Percentiles rank a stretch among this genome's conserved stretches.
These are phyloP conservation scores for Anas flavirostris DNA, from an alignment of 2,797 vertebrate species.

Conservation along the genomic window DNA sequence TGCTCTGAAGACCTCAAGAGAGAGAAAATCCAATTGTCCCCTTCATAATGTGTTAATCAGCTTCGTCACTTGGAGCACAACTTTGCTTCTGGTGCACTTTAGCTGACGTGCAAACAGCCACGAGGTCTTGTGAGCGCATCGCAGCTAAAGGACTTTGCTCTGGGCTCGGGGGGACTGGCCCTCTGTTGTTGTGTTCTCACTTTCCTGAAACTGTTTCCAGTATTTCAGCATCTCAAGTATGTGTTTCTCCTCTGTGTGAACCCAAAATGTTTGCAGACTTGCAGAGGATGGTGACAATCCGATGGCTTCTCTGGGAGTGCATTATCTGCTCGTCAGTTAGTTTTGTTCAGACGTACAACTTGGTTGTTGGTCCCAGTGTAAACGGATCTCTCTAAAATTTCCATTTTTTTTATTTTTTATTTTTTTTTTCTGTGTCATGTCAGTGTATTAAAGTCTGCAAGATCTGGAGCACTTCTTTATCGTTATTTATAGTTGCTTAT, in stretches of 20 bases:
- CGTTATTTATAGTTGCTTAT: conserved; percentile 4
- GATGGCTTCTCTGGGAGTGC: neutral
- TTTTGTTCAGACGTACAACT: neutral
- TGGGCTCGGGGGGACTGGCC: neutral
- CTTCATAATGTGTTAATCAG: conserved; percentile 26
- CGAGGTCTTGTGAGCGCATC: neutral
- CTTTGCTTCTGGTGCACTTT: neutral
- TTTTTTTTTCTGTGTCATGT: neutral
- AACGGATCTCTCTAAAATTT: neutral
- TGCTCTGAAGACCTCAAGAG: conserved; percentile 9
- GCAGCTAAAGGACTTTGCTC: neutral
- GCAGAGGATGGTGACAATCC: neutral
- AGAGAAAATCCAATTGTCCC: conserved; percentile 44
- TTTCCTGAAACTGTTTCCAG: neutral
- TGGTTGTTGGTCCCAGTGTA: neutral
- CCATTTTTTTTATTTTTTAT: neutral
- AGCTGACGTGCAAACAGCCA: neutral
- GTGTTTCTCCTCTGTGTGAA: neutral
- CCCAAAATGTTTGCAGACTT: neutral
- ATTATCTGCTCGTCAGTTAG: neutral
- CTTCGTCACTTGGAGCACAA: neutral
- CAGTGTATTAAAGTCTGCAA: neutral
- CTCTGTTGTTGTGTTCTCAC: neutral
- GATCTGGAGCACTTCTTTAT: neutral
- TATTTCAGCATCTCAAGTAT: neutral